These are phyloP conservation scores for mouse (Mus musculus) DNA, from an alignment of 2,113 vertebrate species.

Conservation along the genomic window DNA sequence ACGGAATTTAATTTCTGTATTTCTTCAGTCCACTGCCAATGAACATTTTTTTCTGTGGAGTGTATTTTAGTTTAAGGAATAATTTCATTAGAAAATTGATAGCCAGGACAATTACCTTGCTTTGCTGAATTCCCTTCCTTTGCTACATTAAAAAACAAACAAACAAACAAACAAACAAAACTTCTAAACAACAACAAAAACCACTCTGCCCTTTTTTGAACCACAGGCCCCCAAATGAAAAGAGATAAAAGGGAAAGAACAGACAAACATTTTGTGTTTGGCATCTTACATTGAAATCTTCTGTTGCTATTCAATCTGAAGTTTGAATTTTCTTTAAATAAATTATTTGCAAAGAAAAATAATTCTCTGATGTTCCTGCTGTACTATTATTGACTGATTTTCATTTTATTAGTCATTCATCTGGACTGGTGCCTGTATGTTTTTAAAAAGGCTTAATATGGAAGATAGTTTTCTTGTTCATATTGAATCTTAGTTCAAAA, in stretches of 20 bases:
- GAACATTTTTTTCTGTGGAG: slow-evolving; percentile 18
- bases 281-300: slow-evolving; percentile 32
- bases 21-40: background rate
- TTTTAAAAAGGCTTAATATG: slow-evolving; percentile 72
- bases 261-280: background rate
- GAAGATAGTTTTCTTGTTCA: slow-evolving; percentile 64
- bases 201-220: background rate
- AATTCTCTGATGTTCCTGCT: slow-evolving; percentile 47
- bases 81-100: slow-evolving; percentile 32
- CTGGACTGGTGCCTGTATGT: slow-evolving; percentile 69
- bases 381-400: slow-evolving; percentile 75
- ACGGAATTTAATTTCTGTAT: slow-evolving; percentile 10
- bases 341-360: slow-evolving; percentile 52
- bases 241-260: background rate
- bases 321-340: slow-evolving; percentile 58
- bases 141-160: background rate
- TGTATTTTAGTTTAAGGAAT: slow-evolving; percentile 56
- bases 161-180: no score
- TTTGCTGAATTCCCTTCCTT: background rate
- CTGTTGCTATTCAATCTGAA: slow-evolving; percentile 27
- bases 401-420: slow-evolving; percentile 73
- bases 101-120: background rate
- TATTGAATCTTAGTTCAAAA: slow-evolving; percentile 56
- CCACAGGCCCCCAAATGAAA: background rate
- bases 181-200: no score